phyloP scores from a whole-genome alignment of 2,797 vertebrate genomes.

The Trachops cirrhosus region DNA sequence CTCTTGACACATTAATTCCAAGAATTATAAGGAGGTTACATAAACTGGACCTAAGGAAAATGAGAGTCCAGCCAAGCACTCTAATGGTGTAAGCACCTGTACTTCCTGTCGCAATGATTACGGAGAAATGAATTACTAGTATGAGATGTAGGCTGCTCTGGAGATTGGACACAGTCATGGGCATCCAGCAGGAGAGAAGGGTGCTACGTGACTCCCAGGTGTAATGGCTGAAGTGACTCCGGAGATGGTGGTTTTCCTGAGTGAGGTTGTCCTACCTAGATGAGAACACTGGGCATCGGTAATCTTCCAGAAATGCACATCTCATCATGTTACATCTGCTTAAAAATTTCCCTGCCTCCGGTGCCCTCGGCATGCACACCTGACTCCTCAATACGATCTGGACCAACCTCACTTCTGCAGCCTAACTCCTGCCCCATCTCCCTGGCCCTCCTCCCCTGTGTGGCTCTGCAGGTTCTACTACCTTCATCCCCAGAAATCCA shows the following conservation, averaged over 20 bases:
- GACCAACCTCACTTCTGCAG: neutral
- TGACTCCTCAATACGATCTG: neutral
- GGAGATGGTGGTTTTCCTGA: neutral
- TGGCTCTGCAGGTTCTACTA: neutral
- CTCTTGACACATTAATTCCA: neutral
- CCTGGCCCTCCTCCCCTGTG: neutral
- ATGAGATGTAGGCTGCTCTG: neutral
- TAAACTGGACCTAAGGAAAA: neutral
- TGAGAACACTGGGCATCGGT: neutral
- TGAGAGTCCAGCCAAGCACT: neutral
- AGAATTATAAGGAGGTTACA: neutral
- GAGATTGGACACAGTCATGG: neutral
- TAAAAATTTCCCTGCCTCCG: neutral
- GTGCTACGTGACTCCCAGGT: neutral
- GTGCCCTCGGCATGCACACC: neutral
- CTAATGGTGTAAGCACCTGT: neutral
- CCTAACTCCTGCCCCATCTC: neutral
- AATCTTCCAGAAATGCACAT: neutral
- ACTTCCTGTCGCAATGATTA: neutral
- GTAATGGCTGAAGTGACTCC: neutral
- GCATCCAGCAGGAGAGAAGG: neutral
- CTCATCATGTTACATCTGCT: neutral
- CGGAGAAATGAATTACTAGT: neutral
- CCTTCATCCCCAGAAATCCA: neutral
- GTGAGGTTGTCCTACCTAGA: neutral